Conservation (phyloP, 2,113 vertebrate genomes). For the Ochotona curzoniae region DNA sequence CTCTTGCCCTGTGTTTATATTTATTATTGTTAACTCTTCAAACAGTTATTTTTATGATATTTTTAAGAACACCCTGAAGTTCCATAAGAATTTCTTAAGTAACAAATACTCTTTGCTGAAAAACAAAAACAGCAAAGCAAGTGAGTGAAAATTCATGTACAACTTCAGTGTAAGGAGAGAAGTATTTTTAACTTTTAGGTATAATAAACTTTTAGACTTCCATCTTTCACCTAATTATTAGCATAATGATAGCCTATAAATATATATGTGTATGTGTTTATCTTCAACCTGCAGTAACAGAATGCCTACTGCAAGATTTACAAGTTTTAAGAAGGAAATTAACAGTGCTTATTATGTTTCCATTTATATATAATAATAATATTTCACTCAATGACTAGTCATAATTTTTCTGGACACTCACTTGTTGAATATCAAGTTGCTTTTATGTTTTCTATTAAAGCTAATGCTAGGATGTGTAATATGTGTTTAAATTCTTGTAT, state of each 20-base stretch:
- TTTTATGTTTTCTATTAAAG: neutral
- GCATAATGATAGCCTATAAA: neutral
- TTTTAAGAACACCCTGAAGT: neutral
- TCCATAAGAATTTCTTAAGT: neutral
- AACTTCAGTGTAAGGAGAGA: neutral
- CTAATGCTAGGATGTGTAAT: neutral
- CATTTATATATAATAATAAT: neutral
- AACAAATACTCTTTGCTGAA: neutral
- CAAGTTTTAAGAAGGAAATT: neutral
- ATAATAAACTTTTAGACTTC: neutral
- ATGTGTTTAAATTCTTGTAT: neutral
- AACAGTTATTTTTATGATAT: neutral
- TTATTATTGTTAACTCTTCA: neutral
- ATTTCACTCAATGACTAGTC: neutral
- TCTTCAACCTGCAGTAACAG: neutral
- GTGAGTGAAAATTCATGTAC: neutral
- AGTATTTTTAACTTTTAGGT: neutral
- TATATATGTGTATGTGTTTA: neutral
- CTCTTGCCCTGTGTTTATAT: accelerated
- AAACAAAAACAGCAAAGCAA: neutral
- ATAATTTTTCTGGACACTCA: neutral
- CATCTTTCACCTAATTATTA: neutral
- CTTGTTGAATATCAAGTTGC: neutral
- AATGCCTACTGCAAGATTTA: neutral
- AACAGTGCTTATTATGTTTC: neutral